Evolutionary conservation across 92 coral and sea anemone species (phyloP).

Genomic region (Parazoanthus atlanticus): DNA sequence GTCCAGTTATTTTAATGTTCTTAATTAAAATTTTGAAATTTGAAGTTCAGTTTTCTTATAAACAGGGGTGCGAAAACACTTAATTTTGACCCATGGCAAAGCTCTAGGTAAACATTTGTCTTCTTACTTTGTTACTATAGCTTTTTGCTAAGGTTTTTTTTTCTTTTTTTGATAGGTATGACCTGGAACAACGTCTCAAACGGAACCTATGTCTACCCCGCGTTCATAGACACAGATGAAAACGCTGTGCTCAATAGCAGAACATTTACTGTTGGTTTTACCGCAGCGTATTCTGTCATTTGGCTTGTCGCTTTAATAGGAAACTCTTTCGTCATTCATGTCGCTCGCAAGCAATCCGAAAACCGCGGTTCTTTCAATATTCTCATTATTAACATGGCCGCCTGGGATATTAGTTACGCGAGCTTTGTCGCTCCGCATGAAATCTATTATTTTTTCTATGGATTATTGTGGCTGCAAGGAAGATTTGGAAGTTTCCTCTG

Average conservation of each 20-base stretch:
- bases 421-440: background rate
- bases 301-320: background rate
- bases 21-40: background rate
- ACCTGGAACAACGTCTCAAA: background rate
- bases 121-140: background rate
- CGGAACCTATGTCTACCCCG: background rate
- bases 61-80: too few relatives aligned
- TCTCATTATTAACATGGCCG: conserved; percentile 1
- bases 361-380: background rate
- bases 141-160: background rate
- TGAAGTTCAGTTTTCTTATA: background rate
- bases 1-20: too few relatives aligned
- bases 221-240: background rate
- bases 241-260: background rate
- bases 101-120: background rate
- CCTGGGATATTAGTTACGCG: conserved; percentile 3
- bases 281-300: conserved; percentile 1
- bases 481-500: background rate
- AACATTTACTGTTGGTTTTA: background rate
- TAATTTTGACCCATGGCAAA: background rate
- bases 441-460: background rate
- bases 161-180: background rate
- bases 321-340: conserved; percentile 7
- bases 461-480: conserved; percentile 3
- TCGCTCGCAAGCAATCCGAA: background rate